Percentiles rank a stretch among this genome's conserved stretches.
Conservation (phyloP, 2,113 vertebrate species). For the Lanius ludovicianus region DNA sequence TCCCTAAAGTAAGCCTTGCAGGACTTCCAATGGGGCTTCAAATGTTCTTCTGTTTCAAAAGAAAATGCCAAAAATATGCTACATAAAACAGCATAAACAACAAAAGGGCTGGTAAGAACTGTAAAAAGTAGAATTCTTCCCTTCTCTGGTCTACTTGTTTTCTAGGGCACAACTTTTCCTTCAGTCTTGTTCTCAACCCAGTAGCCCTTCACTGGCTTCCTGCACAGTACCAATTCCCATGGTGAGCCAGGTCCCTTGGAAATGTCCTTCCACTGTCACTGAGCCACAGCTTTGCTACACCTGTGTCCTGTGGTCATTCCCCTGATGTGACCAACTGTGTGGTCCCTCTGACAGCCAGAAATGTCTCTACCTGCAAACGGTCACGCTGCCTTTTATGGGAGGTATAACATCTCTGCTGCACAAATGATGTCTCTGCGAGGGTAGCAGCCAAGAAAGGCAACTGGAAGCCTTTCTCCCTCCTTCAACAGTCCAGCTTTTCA, state of each 20-base stretch:
- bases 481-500: neutral
- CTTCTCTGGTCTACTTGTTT: neutral
- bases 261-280: neutral
- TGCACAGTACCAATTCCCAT: neutral
- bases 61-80: neutral
- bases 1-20: neutral
- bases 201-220: neutral
- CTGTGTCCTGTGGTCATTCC: no score
- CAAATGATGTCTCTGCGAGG: neutral
- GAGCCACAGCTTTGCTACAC: neutral
- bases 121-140: neutral
- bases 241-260: neutral
- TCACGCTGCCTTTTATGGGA: neutral
- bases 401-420: neutral
- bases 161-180: neutral
- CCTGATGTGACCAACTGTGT: fast-evolving
- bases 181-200: neutral
- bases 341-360: neutral
- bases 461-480: neutral
- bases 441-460: neutral
- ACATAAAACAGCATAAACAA: neutral
- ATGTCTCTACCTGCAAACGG: fast-evolving
- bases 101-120: neutral
- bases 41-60: neutral
- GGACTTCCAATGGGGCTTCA: neutral